Evolutionary conservation across 2,797 vertebrate species (phyloP).

Genomic region (Holocentrus rufus): DNA sequence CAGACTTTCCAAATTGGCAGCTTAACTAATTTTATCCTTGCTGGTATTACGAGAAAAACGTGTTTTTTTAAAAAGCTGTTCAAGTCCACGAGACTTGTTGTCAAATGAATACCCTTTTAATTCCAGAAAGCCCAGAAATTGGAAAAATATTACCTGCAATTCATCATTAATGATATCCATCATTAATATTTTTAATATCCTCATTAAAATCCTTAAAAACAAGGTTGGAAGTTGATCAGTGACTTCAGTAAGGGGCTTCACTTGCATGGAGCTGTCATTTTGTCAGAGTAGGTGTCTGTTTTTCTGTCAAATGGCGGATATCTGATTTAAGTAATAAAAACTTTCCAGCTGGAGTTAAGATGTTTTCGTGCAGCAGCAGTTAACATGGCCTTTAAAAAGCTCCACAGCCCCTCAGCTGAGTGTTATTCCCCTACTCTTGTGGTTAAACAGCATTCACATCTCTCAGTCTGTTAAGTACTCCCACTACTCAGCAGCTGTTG

Average conservation of each 20-base stretch:
- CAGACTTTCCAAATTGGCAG: background rate
- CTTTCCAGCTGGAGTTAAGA: slow-evolving; percentile 61
- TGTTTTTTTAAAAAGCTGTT: no score
- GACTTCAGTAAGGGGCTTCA: background rate
- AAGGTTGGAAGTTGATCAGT: no score
- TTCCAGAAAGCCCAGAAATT: no score
- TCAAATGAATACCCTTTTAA: no score
- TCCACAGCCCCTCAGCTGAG: slow-evolving; percentile 58
- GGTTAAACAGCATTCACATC: slow-evolving; percentile 62
- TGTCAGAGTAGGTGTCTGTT: slow-evolving; percentile 34
- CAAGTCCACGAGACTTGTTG: no score
- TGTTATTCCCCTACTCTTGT: slow-evolving; percentile 76
- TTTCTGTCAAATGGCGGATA: slow-evolving; percentile 24
- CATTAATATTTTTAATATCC: no score
- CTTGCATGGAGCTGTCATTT: slow-evolving; percentile 25
- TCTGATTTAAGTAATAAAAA: slow-evolving; percentile 57
- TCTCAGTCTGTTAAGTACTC: slow-evolving; percentile 64
- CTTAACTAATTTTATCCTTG: background rate
- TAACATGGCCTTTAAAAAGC: slow-evolving; percentile 50
- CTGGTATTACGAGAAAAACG: background rate
- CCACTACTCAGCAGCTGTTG: slow-evolving; percentile 65
- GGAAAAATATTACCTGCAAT: no score
- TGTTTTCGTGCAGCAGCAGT: slow-evolving; percentile 46
- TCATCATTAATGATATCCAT: no score
- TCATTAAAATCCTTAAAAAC: no score